phyloP scores from a whole-genome alignment of 2,888 invertebrate genomes.

The Tribolium freemani region DNA sequence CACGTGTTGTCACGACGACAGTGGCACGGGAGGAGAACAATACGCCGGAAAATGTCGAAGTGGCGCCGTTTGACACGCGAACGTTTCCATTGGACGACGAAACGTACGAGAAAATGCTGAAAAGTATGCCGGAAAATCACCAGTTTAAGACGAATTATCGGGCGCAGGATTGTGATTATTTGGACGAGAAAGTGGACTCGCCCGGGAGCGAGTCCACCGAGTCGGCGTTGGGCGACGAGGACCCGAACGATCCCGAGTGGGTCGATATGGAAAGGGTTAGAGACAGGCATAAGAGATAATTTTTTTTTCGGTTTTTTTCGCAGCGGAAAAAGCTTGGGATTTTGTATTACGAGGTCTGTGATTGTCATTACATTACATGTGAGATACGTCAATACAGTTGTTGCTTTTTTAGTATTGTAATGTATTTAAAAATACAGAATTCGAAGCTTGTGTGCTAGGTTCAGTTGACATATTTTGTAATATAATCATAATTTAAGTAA shows the following conservation, averaged over 20 bases:
- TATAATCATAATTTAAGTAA: slow-evolving; percentile 40
- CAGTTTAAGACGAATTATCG: slow-evolving; percentile 61
- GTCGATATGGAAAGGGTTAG: slow-evolving; percentile 67
- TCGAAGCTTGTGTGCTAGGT: slow-evolving; percentile 56
- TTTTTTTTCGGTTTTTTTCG: slow-evolving; percentile 39
- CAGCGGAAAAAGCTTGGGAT: slow-evolving; percentile 56
- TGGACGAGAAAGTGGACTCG: slow-evolving; percentile 56
- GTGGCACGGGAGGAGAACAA: slow-evolving; percentile 59
- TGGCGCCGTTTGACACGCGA: slow-evolving; percentile 82
- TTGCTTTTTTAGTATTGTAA: slow-evolving; percentile 64
- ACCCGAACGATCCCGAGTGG: slow-evolving; percentile 91
- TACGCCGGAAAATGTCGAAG: slow-evolving; percentile 62
- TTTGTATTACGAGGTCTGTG: slow-evolving; percentile 65
- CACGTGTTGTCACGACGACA: slow-evolving; percentile 63
- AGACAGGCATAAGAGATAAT: slow-evolving; percentile 65
- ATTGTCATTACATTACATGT: slow-evolving; percentile 60
- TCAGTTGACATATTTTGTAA: slow-evolving; percentile 41
- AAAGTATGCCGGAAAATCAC: slow-evolving; percentile 79
- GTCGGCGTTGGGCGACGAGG: slow-evolving; percentile 78
- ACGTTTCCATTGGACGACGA: slow-evolving; percentile 82
- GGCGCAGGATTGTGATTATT: slow-evolving; percentile 57
- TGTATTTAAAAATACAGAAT: slow-evolving; percentile 60
- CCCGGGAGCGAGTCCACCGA: slow-evolving; percentile 70
- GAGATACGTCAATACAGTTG: slow-evolving; percentile 64
- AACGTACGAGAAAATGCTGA: slow-evolving; percentile 77